Evolutionary conservation across 2,113 vertebrate genomes (phyloP), one percentile per base, ranked within the genome.

Genomic region (Brienomyrus brachyistius): DNA sequence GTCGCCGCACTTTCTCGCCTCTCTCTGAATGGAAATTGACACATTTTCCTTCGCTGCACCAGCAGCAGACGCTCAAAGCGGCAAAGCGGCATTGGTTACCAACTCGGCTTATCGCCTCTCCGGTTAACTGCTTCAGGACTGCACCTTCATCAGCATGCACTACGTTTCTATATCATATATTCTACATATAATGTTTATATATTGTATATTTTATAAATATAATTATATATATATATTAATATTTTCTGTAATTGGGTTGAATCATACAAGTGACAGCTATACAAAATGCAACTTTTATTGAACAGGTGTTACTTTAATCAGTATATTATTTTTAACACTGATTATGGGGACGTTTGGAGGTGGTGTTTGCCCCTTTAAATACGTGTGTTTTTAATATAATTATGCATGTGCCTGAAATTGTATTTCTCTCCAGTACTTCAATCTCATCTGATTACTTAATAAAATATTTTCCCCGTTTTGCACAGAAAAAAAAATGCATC

Each of bases 21-120:
- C 19, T 87, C 83, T 31, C 91, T 88, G 92, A 92, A 86, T 94
- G 93, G 87, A 92, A 94, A 93, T 89, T 91, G 94, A 95, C 95
- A 95, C 95, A 95, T 95, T 94, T 94, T 91, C 92, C 94, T 94
- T 93, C 91, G 94, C 94, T 95, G 95, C 95, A 94, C 93, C 93
- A 93, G 86, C 88, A 6, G 95, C 95, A 94, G 94, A 93, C 93
- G 94, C 95, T 94, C 94, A 93, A 90, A 86, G 88, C 11, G 66
- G 90, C 91, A 89, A 90, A 86, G 88, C 11, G 66, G 90, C 91
- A 89, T 86, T 52, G 86, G 77, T 48, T 51, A 82, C 80, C 88
- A 62, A 47, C 90, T 43, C 91, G 50, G 92, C 62, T 17, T 87
- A 89, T 74, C 56, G 91, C 90, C 85, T 91, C 92, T 91, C 56